Evolutionary conservation across 2,113 vertebrate genomes (phyloP).

Genomic region (Fregetta grallaria): DNA sequence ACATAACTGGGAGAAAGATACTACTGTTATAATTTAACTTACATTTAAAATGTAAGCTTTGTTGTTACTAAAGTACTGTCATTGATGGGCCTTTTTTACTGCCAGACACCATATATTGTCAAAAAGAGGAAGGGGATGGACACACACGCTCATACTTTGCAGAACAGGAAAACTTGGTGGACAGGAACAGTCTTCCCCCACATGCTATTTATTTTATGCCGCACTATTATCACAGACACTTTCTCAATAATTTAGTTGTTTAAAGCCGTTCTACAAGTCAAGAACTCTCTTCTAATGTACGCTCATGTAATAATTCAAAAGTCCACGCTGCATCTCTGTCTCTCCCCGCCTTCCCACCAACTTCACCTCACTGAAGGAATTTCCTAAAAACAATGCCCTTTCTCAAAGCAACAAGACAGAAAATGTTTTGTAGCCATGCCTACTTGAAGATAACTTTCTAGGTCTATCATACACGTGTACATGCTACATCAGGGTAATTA

Average conservation of each 20-base stretch:
- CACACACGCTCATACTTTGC: background rate
- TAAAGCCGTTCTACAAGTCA: background rate
- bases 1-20: background rate
- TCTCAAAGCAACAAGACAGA: background rate
- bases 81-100: background rate
- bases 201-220: background rate
- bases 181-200: background rate
- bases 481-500: background rate
- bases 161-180: background rate
- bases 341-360: background rate
- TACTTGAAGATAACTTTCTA: background rate
- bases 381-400: background rate
- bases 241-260: background rate
- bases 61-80: background rate
- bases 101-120: too few species aligned
- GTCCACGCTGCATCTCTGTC: background rate
- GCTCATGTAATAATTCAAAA: background rate
- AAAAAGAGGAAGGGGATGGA: background rate
- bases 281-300: background rate
- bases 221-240: background rate
- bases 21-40: background rate
- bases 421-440: background rate
- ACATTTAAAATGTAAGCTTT: background rate
- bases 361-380: background rate
- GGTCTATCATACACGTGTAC: rapidly evolving